Conservation (phyloP, 1,140 invertebrate genomes). For the Acyrthosiphon pisum region DNA sequence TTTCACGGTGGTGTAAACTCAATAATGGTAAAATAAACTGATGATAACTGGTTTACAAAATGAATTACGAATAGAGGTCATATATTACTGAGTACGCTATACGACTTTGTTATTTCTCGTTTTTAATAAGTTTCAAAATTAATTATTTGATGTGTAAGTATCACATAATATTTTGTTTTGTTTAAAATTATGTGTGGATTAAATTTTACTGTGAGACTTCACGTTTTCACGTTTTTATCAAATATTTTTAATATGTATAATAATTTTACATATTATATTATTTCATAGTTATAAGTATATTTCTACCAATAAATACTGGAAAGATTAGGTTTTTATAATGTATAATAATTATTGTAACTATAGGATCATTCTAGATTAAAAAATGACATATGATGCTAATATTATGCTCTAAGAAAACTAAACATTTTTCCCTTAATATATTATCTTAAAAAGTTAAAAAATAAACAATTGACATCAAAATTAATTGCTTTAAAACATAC, state of each 20-base stretch:
- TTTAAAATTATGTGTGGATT: neutral
- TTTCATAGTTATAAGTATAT: too few species aligned
- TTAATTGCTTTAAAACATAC: too few species aligned
- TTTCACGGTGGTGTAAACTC: neutral
- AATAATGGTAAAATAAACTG: neutral
- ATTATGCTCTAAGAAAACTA: too few species aligned
- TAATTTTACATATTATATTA: too few species aligned
- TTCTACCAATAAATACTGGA: too few species aligned
- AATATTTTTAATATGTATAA: neutral
- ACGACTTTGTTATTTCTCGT: neutral
- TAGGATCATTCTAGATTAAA: too few species aligned
- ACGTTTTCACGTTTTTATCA: neutral
- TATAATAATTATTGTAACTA: too few species aligned
- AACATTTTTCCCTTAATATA: too few species aligned
- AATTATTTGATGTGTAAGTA: neutral
- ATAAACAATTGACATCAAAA: too few species aligned
- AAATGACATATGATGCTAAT: too few species aligned
- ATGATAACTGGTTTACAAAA: neutral
- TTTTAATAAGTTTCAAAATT: neutral
- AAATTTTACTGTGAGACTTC: neutral
- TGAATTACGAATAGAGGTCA: neutral
- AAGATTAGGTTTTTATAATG: too few species aligned
- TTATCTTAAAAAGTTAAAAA: too few species aligned
- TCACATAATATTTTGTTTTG: neutral
- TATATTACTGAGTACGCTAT: neutral